Percentiles rank a stretch among this genome's conserved stretches.
These are phyloP conservation scores for Parnassius smintheus DNA, from an alignment of 2,888 invertebrate genomes.

Conservation along the genomic window DNA sequence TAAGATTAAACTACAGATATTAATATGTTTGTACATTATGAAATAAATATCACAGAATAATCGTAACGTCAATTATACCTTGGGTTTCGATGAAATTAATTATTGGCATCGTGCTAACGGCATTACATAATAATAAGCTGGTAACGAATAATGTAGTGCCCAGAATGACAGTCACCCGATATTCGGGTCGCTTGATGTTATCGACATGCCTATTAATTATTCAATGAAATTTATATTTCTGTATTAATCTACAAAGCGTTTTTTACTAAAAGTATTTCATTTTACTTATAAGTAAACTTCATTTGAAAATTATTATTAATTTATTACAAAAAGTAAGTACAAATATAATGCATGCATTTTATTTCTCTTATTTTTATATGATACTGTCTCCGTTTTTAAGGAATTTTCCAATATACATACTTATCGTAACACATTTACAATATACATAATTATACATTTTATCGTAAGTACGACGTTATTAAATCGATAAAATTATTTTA, in stretches of 20 bases:
- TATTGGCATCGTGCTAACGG: constrained; percentile 5
- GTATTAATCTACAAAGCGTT: constrained; percentile 5
- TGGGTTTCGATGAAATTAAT: constrained; percentile 1
- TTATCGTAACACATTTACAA: too few species aligned
- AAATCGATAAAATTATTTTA: too few species aligned
- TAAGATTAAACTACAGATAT: too few species aligned
- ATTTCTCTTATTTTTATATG: too few species aligned
- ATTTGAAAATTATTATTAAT: background rate
- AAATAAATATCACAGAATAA: background rate
- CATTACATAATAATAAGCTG: constrained; percentile 10
- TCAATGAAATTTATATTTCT: constrained; percentile 20
- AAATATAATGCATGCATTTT: too few species aligned
- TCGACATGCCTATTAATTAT: constrained; percentile 17
- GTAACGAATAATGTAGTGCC: constrained; percentile 13
- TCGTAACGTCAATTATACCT: background rate
- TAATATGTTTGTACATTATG: too few species aligned
- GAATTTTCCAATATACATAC: too few species aligned
- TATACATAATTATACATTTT: too few species aligned
- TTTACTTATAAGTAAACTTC: background rate
- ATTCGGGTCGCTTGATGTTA: constrained; percentile 6
- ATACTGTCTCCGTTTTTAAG: too few species aligned
- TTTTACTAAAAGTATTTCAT: background rate
- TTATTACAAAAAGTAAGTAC: too few species aligned
- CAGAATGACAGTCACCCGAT: constrained; percentile 13
- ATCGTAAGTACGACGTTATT: too few species aligned